Evolutionary conservation across 2,797 vertebrate genomes (phyloP).

Genomic region (Odontamblyopus rebecca): DNA sequence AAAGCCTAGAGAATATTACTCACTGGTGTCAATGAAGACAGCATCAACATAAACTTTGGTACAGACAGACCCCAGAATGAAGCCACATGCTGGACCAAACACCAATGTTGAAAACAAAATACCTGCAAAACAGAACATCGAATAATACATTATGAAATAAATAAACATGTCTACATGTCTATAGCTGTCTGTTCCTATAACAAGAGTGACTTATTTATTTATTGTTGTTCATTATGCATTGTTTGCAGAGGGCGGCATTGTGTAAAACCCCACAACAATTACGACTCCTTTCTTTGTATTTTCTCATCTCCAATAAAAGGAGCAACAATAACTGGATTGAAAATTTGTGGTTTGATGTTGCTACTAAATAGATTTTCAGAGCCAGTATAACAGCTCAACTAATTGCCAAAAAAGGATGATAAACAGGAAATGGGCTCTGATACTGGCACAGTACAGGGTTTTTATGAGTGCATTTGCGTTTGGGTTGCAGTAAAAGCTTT

Average conservation of each 20-base stretch:
- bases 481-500: conserved; percentile 20
- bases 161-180: background rate
- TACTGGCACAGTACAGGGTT: conserved; percentile 9
- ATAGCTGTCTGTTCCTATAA: too few species aligned
- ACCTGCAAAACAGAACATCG: conserved; percentile 74
- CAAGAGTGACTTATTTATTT: too few species aligned
- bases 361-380: conserved; percentile 28
- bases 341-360: conserved; percentile 14
- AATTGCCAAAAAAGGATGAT: conserved; percentile 31
- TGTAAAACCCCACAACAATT: conserved; percentile 1
- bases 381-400: conserved; percentile 41
- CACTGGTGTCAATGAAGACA: conserved; percentile 97
- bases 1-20: conserved; percentile 53
- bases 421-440: conserved; percentile 54
- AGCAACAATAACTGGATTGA: too few species aligned
- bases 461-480: conserved; percentile 17
- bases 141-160: conserved; percentile 23
- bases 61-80: conserved; percentile 98
- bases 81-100: conserved; percentile 97
- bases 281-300: background rate
- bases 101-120: conserved; percentile 98
- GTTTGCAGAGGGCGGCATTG: conserved; percentile 57
- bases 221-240: background rate
- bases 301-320: background rate
- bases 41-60: conserved; percentile 99